Conservation (phyloP, 2,113 vertebrate species). For the Calidris pygmaea region DNA sequence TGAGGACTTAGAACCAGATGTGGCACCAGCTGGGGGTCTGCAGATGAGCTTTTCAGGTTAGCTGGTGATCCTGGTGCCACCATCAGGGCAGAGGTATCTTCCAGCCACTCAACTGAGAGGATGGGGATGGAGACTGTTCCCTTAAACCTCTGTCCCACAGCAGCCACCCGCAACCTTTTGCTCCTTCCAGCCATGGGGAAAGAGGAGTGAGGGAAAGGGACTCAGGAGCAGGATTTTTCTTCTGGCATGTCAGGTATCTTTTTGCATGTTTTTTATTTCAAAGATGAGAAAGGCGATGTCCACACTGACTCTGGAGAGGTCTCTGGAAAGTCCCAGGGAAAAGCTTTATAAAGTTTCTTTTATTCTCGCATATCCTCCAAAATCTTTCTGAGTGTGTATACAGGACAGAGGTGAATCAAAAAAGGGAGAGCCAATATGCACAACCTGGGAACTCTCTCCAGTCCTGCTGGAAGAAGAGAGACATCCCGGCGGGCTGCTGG, state of each 20-base stretch:
- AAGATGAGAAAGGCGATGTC: not conserved
- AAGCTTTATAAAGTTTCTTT: not conserved
- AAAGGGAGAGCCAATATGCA: not conserved
- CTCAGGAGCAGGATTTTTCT: not conserved
- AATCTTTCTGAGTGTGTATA: not conserved
- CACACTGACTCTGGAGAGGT: not conserved
- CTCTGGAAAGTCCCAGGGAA: not conserved
- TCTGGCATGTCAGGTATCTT: not conserved
- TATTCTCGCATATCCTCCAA: not conserved
- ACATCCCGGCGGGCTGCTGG: not conserved
- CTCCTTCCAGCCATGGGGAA: not conserved
- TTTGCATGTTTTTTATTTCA: not conserved
- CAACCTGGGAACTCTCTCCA: not conserved
- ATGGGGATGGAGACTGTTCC: not conserved
- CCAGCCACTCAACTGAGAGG: fast-evolving
- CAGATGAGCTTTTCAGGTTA: too few relatives aligned
- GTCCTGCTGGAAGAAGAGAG: not conserved
- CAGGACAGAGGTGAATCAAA: not conserved
- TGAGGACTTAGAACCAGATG: not conserved
- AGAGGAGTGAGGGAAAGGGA: not conserved
- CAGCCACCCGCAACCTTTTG: fast-evolving
- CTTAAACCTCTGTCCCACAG: not conserved
- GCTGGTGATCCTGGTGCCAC: not conserved
- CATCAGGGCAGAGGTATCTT: not conserved
- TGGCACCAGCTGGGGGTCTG: not conserved